phyloP scores from a whole-genome alignment of 2,888 invertebrate genomes.

The Leptinotarsa tumamoca region DNA sequence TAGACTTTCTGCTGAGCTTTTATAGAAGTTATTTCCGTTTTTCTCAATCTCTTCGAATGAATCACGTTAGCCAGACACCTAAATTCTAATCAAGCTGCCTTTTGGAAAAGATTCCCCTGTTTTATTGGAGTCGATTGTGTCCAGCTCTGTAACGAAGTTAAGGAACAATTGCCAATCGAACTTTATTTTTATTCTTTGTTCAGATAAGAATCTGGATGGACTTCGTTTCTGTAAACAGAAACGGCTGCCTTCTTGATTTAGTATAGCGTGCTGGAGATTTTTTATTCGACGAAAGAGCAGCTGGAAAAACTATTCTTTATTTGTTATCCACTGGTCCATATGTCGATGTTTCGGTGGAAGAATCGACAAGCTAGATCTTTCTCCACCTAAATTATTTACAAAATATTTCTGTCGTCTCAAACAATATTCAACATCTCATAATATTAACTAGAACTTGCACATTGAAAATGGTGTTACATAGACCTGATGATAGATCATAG shows the following conservation, averaged over 20 bases:
- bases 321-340: no score
- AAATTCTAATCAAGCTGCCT: neutral
- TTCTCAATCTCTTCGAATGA: neutral
- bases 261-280: no score
- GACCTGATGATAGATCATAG: no score
- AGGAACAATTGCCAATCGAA: constrained; percentile 30
- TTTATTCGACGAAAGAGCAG: no score
- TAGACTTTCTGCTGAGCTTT: neutral
- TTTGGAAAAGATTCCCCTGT: neutral
- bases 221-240: constrained; percentile 22
- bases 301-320: no score
- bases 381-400: no score
- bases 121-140: constrained; percentile 17
- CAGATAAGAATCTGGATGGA: constrained; percentile 25
- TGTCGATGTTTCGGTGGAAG: no score
- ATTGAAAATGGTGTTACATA: no score
- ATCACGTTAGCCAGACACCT: neutral
- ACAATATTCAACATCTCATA: no score
- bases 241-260: constrained; percentile 5
- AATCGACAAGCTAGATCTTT: no score
- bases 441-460: no score
- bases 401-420: no score
- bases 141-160: constrained; percentile 14
- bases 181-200: constrained; percentile 22
- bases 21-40: neutral